Conservation (phyloP, 2,888 invertebrate species). For the Rhagonycha lutea region DNA sequence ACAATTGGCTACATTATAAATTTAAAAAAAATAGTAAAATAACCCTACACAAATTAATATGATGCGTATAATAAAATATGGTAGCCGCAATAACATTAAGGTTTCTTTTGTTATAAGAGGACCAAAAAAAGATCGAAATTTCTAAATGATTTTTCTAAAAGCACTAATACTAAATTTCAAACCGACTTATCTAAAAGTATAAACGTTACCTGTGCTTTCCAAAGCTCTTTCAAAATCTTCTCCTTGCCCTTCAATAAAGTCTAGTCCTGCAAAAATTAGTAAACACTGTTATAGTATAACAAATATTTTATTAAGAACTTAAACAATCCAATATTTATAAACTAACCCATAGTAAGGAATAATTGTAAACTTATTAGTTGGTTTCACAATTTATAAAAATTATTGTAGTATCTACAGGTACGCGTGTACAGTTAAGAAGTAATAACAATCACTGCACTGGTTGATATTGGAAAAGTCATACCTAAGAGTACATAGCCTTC, state of each 20-base stretch:
- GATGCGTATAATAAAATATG: no score
- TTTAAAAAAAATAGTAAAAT: no score
- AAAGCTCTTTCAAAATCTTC: slow-evolving; percentile 76
- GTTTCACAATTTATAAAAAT: slow-evolving; percentile 4
- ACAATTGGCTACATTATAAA: no score
- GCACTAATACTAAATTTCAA: not conserved
- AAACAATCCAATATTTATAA: slow-evolving; percentile 9
- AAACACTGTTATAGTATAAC: slow-evolving; percentile 30
- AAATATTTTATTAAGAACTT: slow-evolving; percentile 6
- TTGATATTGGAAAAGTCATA: slow-evolving; percentile 44
- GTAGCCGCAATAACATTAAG: no score
- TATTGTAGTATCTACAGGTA: slow-evolving; percentile 12
- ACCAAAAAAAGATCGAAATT: no score
- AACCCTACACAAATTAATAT: no score
- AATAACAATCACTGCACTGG: slow-evolving; percentile 42
- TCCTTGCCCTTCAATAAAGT: slow-evolving; percentile 72
- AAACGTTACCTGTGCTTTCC: slow-evolving; percentile 65
- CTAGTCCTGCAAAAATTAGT: slow-evolving; percentile 63
- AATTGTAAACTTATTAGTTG: not conserved
- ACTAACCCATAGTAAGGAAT: slow-evolving; percentile 34
- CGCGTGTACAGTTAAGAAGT: slow-evolving; percentile 28
- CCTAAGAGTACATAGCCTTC: slow-evolving; percentile 45
- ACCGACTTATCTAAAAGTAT: not conserved
- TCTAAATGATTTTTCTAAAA: not conserved
- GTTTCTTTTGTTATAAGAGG: no score